phyloP scores from a whole-genome alignment of 92 coral and sea anemone genomes.

The Actinernus sp. region DNA sequence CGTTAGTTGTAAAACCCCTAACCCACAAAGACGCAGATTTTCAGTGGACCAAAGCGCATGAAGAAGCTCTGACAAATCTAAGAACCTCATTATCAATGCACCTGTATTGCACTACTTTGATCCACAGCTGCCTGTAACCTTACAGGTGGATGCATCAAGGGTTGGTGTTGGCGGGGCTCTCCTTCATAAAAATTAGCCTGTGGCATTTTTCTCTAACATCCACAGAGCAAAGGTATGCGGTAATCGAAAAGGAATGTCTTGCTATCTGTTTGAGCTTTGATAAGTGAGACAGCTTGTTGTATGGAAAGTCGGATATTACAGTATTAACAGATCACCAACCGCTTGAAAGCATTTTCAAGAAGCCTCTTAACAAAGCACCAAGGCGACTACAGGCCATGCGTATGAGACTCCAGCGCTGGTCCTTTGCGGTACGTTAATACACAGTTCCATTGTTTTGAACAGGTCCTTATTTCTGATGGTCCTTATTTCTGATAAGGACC shows the following conservation, averaged over 20 bases:
- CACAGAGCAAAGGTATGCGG: too few species aligned
- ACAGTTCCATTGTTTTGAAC: too few species aligned
- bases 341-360: too few species aligned
- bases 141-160: slow-evolving; percentile 32
- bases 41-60: slow-evolving; percentile 20
- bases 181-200: slow-evolving; percentile 26
- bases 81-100: slow-evolving; percentile 23
- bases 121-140: slow-evolving; percentile 36
- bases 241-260: too few species aligned
- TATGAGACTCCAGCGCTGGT: too few species aligned
- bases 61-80: too few species aligned
- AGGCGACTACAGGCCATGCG: too few species aligned
- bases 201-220: slow-evolving; percentile 41
- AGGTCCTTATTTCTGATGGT: too few species aligned
- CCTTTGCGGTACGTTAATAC: too few species aligned
- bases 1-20: slow-evolving; percentile 25
- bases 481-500: too few species aligned
- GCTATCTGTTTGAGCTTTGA: slow-evolving; percentile 10
- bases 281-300: slow-evolving; percentile 30
- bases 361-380: too few species aligned
- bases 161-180: slow-evolving; percentile 33
- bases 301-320: slow-evolving; percentile 32
- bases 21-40: slow-evolving; percentile 30
- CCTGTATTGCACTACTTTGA: slow-evolving; percentile 20
- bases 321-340: too few species aligned